Base-by-base conservation (phyloP, 1,140 invertebrate genomes). In the Drosophila pachea region DNA sequence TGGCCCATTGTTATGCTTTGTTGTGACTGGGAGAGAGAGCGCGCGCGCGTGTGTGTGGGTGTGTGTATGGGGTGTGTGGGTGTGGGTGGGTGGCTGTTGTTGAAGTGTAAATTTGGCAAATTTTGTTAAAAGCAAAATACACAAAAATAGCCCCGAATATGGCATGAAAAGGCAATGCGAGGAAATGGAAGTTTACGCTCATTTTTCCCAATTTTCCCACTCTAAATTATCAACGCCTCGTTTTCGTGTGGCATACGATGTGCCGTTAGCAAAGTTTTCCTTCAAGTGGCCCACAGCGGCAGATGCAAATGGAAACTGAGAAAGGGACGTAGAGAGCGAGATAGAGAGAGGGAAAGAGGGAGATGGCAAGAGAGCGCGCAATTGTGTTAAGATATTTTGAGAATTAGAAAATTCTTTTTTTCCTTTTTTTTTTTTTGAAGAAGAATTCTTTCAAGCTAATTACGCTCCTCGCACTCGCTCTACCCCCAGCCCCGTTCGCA, bases 31-130 rank as follows among this genome's bases (percentile, higher is more conserved):
- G 33, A n/a, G 32, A 16, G 22, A 42, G 47, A 36, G 7, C n/a
- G 47, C 4, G 43, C 8, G 43, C 5, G 54, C 22, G 55, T 52
- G 60, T 12, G 40, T 42, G 4, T 5, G 11, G 0, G 1, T 12
- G 38, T 40, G 38, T 40, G 38, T 55, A n/a, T n/a, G n/a, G n/a
- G n/a, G 50, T 32, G 32, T 45, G 16, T 36, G 36, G 45, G 50
- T 38, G 4, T 59, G 56, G 32, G 36, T 11, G 14, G 43, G 31
- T 58, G 63, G 32, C 5, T 64, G 68, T 59, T 66, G 59, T 60
- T 60, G 49, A 83, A 83, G 79, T 83, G 83, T 78, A 78, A 87
- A 86, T 86, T 86, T 86, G 83, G 64, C 67, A 86, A 87, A 83
- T 87, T 76, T 78, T 60, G 66, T 83, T 76, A 64, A 83, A 83